These are phyloP conservation scores for Proteles cristata DNA, from an alignment of 2,113 vertebrate species.

Conservation along the genomic window DNA sequence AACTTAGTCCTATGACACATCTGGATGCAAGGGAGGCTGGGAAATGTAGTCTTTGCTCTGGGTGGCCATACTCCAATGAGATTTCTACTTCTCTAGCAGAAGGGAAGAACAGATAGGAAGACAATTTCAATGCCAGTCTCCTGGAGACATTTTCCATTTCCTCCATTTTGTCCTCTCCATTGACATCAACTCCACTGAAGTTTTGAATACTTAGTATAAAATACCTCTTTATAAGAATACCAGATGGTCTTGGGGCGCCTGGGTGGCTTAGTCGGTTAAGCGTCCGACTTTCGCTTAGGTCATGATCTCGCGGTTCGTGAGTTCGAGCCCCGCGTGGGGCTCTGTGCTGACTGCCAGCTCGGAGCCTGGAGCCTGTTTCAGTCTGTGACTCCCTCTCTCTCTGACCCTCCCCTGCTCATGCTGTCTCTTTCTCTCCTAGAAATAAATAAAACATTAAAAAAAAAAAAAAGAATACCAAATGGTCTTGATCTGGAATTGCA, in stretches of 20 bases:
- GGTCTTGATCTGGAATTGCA: background rate
- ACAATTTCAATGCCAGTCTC: background rate
- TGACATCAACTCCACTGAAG: background rate
- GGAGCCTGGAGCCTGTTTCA: no score
- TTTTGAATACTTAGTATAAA: background rate
- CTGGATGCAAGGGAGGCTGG: background rate
- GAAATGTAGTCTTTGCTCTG: background rate
- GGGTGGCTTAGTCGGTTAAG: no score
- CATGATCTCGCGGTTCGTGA: no score
- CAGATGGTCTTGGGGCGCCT: no score
- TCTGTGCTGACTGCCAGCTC: no score
- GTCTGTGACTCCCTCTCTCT: no score
- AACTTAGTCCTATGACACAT: background rate
- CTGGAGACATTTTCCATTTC: background rate
- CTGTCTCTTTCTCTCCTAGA: no score
- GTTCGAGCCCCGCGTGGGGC: no score
- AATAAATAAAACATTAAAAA: no score
- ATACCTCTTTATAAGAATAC: background rate
- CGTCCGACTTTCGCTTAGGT: no score
- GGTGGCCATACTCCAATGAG: accelerated
- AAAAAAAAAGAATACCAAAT: background rate
- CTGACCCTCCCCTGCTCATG: no score
- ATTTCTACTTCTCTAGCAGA: background rate
- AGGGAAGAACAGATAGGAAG: background rate
- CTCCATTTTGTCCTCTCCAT: background rate